Evolutionary conservation across 1,140 invertebrate genomes (phyloP).

Genomic region (Tribolium castaneum): DNA sequence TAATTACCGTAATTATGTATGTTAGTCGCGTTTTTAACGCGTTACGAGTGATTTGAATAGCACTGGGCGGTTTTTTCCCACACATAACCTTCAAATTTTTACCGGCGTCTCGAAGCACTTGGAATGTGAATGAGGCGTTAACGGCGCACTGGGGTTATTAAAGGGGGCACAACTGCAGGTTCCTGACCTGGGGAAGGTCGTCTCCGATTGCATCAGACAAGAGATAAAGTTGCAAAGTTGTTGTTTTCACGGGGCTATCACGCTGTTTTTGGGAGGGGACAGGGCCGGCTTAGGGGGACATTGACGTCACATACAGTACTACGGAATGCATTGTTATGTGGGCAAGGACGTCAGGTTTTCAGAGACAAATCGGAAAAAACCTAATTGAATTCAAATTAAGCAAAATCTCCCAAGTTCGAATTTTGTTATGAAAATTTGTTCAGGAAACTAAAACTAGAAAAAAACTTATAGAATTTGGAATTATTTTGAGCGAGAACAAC

Average conservation of each 20-base stretch:
- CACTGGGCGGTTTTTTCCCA: background rate
- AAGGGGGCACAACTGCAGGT: background rate
- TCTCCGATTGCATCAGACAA: background rate
- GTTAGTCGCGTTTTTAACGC: background rate
- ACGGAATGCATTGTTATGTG: background rate
- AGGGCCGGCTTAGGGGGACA: background rate
- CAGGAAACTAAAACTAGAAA: no score
- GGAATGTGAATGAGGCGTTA: no score
- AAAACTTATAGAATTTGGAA: no score
- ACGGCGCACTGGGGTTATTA: background rate
- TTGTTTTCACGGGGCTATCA: background rate
- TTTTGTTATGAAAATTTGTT: no score
- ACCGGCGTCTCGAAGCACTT: no score
- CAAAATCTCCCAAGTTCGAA: no score
- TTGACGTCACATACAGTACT: background rate
- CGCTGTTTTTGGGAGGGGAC: background rate
- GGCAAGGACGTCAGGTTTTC: background rate
- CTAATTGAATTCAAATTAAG: no score
- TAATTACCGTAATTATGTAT: background rate
- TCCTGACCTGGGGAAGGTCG: constrained; percentile 6
- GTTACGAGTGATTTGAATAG: background rate
- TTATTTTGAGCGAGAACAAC: no score
- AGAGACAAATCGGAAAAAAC: background rate
- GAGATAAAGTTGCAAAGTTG: background rate
- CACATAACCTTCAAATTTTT: background rate